Evolutionary conservation across 2,113 vertebrate genomes (phyloP), one percentile per base, ranked within the genome.

Genomic region (Pygoscelis antarcticus): DNA sequence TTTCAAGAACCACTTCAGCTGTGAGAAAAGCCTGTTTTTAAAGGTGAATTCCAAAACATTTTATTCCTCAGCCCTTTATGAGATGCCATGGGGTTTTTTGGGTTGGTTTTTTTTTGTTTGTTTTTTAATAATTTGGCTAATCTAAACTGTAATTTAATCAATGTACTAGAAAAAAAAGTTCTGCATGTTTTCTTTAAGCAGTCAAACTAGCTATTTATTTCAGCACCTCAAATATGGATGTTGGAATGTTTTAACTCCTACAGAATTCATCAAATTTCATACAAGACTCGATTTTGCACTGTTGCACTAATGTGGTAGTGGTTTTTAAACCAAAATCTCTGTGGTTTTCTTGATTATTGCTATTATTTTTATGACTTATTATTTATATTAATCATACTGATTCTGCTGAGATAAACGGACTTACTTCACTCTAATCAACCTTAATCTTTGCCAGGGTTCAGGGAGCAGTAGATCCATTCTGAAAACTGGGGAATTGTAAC

Each of bases 291-390:
- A 72, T 76, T 85, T 74, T 47, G 3, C 3, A 36, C 12, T 34
- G 26, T n/a, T 90, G 4, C 1, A 17, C 30, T 55, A 46, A 52
- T 0, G 6, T 29, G 7, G 4, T 42, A 62, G 5, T 11, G 1
- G 1, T 47, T 93, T 84, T 82, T 3, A 78, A 87, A 54, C 9
- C 1, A 66, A 84, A 78, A 51, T 49, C 15, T 49, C 7, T 29
- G 6, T 42, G 5, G 1, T 34, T 69, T 87, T 76, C 23, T 38
- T 83, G 1, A 16, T 49, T 58, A 18, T 75, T 75, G 7, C 1
- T 54, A 12, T 54, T 75, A 65, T 40, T 77, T 80, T 64, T 81
- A 58, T 42, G 22, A 15, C 4, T 57, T 81, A 12, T 26, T 60
- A 46, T 47, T 90, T 49, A 14, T 46, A 60, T 42, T 82, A 71